These are phyloP conservation scores for Ophioninae sp. DNA, from an alignment of 2,888 invertebrate genomes.

Conservation along the genomic window DNA sequence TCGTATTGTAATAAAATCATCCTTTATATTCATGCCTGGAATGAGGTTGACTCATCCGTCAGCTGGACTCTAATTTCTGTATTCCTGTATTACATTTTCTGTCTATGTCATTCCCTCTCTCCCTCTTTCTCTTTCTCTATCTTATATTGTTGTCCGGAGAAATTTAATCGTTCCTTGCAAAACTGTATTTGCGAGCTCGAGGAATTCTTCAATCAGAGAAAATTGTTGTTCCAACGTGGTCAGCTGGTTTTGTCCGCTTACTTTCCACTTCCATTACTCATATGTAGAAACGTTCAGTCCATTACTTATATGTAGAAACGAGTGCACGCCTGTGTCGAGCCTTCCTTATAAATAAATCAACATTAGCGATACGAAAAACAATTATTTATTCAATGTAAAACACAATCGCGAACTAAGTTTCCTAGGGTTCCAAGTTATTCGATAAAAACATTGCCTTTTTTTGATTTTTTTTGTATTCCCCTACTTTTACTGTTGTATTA, in stretches of 20 bases:
- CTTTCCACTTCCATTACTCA: conserved; percentile 60
- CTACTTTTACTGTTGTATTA: too few species aligned
- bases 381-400: too few species aligned
- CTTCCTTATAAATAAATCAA: not conserved
- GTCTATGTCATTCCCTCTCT: not conserved
- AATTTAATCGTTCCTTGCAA: conserved; percentile 73
- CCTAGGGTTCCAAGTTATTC: too few species aligned
- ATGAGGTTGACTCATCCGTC: conserved; percentile 32
- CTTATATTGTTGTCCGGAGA: conserved; percentile 65
- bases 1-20: conserved; percentile 19
- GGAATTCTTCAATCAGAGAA: conserved; percentile 70
- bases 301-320: conserved; percentile 10
- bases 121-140: not conserved
- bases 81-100: conserved; percentile 29
- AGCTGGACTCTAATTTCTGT: conserved; percentile 20
- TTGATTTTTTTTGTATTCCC: too few species aligned
- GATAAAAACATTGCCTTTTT: too few species aligned
- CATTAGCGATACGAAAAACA: not conserved
- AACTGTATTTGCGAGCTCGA: conserved; percentile 56
- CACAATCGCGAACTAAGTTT: too few species aligned
- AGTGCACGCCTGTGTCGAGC: not conserved
- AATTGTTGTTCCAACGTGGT: conserved; percentile 62
- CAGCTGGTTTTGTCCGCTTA: conserved; percentile 59
- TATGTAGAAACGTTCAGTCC: conserved; percentile 25
- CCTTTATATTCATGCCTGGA: not conserved